Evolutionary conservation across 2,113 vertebrate species (phyloP).

Genomic region (Tragulus kanchil): DNA sequence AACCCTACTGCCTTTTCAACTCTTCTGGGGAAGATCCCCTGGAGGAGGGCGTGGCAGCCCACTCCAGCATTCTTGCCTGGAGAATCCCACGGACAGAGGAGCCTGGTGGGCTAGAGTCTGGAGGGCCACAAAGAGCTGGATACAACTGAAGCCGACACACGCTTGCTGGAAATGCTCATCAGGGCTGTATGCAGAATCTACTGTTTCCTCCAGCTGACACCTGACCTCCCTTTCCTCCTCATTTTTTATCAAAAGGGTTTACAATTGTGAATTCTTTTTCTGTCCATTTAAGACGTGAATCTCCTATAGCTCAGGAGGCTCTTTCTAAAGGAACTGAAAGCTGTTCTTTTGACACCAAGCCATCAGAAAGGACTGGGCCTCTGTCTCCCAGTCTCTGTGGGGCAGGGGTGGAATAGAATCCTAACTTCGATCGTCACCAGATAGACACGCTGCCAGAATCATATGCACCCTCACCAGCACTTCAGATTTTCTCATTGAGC

Average conservation of each 20-base stretch:
- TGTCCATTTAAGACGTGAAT: not conserved
- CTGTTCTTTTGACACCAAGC: not conserved
- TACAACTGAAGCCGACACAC: rapidly evolving
- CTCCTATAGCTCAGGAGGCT: not conserved
- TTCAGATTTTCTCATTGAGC: not conserved
- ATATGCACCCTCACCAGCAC: not conserved
- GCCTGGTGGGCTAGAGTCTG: not conserved
- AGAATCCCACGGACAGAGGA: not conserved
- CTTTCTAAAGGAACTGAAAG: slow-evolving; percentile 14
- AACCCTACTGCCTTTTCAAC: not conserved
- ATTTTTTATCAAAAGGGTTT: not conserved
- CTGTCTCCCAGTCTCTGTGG: not conserved
- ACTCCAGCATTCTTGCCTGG: not conserved
- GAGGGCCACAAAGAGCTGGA: not conserved
- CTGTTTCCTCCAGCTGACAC: not conserved
- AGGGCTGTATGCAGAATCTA: not conserved
- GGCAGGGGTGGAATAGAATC: not conserved
- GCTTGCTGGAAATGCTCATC: not conserved
- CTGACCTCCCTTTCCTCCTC: not conserved
- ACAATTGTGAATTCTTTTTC: not conserved
- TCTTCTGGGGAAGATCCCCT: not conserved
- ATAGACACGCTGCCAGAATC: not conserved
- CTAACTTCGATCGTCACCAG: not conserved
- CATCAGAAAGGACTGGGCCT: not conserved
- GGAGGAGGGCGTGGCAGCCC: not conserved